Percentiles rank a stretch among this genome's conserved stretches.
Evolutionary conservation across 2,888 invertebrate genomes (phyloP).

Genomic region (Epistrophe eligans): DNA sequence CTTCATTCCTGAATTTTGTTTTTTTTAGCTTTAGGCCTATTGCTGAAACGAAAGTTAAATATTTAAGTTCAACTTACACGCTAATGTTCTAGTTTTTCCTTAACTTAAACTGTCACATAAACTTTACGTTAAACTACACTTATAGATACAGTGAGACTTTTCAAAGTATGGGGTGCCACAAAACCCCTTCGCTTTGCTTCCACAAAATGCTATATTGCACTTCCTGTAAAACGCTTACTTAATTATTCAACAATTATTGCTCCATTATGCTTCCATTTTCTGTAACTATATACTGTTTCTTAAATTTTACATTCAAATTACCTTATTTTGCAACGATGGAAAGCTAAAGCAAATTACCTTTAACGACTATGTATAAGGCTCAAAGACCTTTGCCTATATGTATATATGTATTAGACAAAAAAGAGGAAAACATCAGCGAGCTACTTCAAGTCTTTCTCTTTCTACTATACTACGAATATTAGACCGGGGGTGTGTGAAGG

Average conservation of each 20-base stretch:
- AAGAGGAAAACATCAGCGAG: not conserved
- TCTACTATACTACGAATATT: not conserved
- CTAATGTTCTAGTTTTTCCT: too few species aligned
- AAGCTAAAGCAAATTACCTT: conserved; percentile 5
- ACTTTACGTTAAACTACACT: too few species aligned
- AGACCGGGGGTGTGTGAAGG: too few species aligned
- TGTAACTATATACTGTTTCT: not conserved
- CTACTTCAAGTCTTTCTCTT: not conserved
- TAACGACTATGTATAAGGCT: not conserved
- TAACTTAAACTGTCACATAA: too few species aligned
- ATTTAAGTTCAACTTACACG: too few species aligned
- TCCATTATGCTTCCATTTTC: not conserved
- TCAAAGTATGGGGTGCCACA: not conserved
- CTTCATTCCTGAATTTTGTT: too few species aligned
- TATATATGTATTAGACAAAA: too few species aligned
- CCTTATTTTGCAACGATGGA: conserved; percentile 4
- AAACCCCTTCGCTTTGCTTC: not conserved
- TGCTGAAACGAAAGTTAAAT: too few species aligned
- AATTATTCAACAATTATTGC: conserved; percentile 11
- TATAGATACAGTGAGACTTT: too few species aligned
- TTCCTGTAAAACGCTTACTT: not conserved
- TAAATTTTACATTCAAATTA: conserved; percentile 16
- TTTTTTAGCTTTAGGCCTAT: too few species aligned
- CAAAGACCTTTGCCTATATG: not conserved
- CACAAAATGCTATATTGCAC: not conserved